Conservation (phyloP, 2,113 vertebrate genomes). For the Cettia cetti region DNA sequence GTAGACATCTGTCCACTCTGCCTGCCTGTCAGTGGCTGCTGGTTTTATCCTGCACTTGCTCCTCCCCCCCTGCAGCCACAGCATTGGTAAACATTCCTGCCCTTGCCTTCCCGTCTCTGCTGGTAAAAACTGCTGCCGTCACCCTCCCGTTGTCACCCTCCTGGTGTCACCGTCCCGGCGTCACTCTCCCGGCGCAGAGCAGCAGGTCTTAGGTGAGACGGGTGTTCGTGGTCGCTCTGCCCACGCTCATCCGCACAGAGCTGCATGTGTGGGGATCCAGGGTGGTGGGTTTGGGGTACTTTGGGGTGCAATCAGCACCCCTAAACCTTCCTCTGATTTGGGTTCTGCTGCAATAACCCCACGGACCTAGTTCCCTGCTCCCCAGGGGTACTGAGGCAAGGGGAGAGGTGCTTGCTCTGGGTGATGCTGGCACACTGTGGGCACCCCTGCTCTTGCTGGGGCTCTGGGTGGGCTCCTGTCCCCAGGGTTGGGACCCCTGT, state of each 20-base stretch:
- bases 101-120: background rate
- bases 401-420: background rate
- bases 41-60: background rate
- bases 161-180: fast-evolving
- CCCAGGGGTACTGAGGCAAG: background rate
- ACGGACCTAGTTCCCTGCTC: background rate
- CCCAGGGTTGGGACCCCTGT: fast-evolving
- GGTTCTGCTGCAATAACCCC: background rate
- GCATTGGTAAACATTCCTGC: background rate
- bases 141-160: background rate
- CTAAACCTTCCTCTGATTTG: background rate
- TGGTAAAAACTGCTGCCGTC: background rate
- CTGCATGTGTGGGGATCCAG: fast-evolving
- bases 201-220: background rate
- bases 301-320: background rate
- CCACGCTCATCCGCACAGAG: fast-evolving
- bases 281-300: background rate
- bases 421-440: background rate
- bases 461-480: background rate
- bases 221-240: background rate
- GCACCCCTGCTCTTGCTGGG: too few relatives aligned
- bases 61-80: background rate
- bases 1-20: background rate
- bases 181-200: fast-evolving
- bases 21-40: background rate